Evolutionary conservation across 2,797 vertebrate species (phyloP).

Genomic region (Apogon hyalosoma): DNA sequence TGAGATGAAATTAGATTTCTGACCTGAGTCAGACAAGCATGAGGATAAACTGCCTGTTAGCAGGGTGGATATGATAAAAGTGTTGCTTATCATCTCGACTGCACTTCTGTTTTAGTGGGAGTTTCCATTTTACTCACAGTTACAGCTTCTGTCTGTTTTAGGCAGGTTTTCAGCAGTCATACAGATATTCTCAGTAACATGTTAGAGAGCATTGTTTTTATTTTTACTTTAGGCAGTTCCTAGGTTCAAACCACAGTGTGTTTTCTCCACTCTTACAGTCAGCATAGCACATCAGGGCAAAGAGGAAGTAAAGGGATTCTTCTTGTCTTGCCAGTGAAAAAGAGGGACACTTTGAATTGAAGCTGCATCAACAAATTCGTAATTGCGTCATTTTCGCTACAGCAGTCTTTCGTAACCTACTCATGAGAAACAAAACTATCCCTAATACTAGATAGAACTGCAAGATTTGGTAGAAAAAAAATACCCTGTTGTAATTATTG

Average conservation of each 20-base stretch:
- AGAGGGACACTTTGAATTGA: background rate
- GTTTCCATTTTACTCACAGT: background rate
- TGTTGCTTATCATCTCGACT: background rate
- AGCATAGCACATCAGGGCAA: background rate
- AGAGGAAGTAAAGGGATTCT: conserved; percentile 16
- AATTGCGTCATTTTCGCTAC: too few species aligned
- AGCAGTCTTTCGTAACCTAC: background rate
- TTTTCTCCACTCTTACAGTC: background rate
- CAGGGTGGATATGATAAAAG: background rate
- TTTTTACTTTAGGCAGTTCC: background rate
- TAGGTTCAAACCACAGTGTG: background rate
- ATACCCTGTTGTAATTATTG: too few species aligned
- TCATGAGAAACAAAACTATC: background rate
- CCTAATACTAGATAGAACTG: too few species aligned
- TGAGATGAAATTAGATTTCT: conserved; percentile 8
- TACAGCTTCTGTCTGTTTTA: background rate
- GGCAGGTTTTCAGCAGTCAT: background rate
- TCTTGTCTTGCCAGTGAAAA: conserved; percentile 1
- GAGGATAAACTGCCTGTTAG: conserved; percentile 8
- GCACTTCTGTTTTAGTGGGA: background rate
- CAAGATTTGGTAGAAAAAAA: too few species aligned
- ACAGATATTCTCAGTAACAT: background rate
- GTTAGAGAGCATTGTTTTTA: background rate
- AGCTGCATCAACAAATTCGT: background rate
- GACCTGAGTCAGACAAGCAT: conserved; percentile 15